Evolutionary conservation across 2,797 vertebrate genomes (phyloP).

Genomic region (Botia almorhae): DNA sequence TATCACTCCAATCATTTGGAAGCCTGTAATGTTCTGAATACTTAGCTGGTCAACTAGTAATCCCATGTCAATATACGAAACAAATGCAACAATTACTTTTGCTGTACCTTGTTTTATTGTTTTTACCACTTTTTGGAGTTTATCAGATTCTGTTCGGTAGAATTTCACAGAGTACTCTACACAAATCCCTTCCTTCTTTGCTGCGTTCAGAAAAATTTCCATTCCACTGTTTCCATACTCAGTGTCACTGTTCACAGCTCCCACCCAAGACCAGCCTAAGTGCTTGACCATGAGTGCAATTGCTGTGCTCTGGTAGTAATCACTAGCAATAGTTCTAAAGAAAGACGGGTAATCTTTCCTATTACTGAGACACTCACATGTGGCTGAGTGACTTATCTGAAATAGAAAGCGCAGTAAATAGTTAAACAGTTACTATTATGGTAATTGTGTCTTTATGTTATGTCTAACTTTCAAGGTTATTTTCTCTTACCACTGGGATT

Average conservation of each 20-base stretch:
- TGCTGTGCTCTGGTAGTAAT: conserved; percentile 74
- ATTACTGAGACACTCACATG: conserved; percentile 76
- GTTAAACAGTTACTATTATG: too few relatives aligned
- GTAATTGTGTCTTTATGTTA: neutral
- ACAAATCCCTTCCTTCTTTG: conserved; percentile 74
- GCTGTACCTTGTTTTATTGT: conserved; percentile 60
- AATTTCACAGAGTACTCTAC: conserved; percentile 66
- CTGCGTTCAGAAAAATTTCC: conserved; percentile 75
- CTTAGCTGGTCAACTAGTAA: neutral
- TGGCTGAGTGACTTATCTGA: conserved; percentile 78
- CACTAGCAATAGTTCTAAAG: conserved; percentile 78
- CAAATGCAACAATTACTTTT: neutral
- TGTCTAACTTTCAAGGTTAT: neutral
- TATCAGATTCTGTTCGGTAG: conserved; percentile 67
- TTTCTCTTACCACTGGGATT: conserved; percentile 63
- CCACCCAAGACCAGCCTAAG: conserved; percentile 81
- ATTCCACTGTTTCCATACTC: conserved; percentile 80
- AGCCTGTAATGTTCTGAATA: conserved; percentile 64
- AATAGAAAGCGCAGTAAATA: neutral
- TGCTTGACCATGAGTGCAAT: conserved; percentile 74
- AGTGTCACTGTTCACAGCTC: conserved; percentile 77
- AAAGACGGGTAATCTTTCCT: conserved; percentile 73
- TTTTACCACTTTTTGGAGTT: conserved; percentile 70
- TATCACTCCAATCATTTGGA: conserved; percentile 77
- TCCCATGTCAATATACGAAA: neutral